Evolutionary conservation across 2,113 vertebrate genomes (phyloP), one percentile per base, ranked within the genome.

Genomic region (Hoplias malabaricus): DNA sequence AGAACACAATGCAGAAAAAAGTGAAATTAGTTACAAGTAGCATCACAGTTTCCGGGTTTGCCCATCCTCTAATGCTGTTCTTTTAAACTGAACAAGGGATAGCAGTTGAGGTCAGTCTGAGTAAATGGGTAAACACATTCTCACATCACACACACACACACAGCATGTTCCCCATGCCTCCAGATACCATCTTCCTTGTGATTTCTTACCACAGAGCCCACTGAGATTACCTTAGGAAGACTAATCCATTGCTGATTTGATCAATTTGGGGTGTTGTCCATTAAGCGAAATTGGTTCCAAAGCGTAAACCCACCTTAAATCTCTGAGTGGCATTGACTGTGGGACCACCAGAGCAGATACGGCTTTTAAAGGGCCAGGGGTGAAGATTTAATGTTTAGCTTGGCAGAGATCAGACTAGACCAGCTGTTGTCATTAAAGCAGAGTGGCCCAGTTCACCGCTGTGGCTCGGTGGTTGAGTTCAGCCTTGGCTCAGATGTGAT

Each of bases 91-190:
- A 46, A n/a, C 46, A 48, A 19, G 46, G 46, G n/a, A 1, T 1
- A 7, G 33, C 43, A 56, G 67, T 5, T 48, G 16, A 5, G 46
- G 38, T 68, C 23, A 56, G 42, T 40, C 25, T 56, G 48, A 67
- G 70, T 71, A 38, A 72, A 43, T 38, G 54, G 70, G 54, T 54
- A 53, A 19, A 19, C 34, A 16, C 38, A 57, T 72, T n/a, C n/a
- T n/a, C n/a, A n/a, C n/a, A n/a, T n/a, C n/a, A n/a, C n/a, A n/a
- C n/a, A n/a, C 14, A 40, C 4, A n/a, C 25, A 11, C n/a, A 8
- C 36, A 59, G n/a, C 10, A 6, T 59, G 38, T 33, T 57, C 59
- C 5, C 16, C 38, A 59, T 25, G 5, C 38, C 0, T 21, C 21
- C 2, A 21, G n/a, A 21, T 23, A 23, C n/a, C 43, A 43, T 73